Conservation (phyloP, 2,888 invertebrate species). For the Quadroppia sp. region DNA sequence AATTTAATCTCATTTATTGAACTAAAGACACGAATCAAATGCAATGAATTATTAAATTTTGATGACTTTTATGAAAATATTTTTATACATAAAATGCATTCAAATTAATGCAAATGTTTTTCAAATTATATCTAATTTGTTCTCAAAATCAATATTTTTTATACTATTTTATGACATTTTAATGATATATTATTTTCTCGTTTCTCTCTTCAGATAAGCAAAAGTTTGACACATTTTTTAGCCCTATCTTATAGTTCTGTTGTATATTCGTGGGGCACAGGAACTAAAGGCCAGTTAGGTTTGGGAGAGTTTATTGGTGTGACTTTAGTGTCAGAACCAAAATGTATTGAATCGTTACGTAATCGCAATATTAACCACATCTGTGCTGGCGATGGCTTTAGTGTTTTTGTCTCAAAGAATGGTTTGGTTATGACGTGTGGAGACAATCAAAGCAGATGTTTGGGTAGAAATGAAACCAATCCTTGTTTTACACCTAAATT, state of each 20-base stretch:
- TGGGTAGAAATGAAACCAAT: slow-evolving; percentile 64
- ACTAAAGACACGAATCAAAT: too few species aligned
- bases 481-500: slow-evolving; percentile 60
- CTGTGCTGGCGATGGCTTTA: slow-evolving; percentile 64
- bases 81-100: too few species aligned
- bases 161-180: too few species aligned
- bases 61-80: too few species aligned
- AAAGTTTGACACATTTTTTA: slow-evolving; percentile 53
- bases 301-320: slow-evolving; percentile 51
- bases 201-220: slow-evolving; percentile 53
- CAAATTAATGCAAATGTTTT: too few species aligned
- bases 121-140: too few species aligned
- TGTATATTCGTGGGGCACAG: slow-evolving; percentile 68
- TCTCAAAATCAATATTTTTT: too few species aligned
- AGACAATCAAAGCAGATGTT: slow-evolving; percentile 60
- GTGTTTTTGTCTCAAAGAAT: slow-evolving; percentile 64
- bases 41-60: too few species aligned
- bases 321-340: slow-evolving; percentile 56
- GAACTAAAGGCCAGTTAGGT: slow-evolving; percentile 64
- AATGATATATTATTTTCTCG: background rate
- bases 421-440: slow-evolving; percentile 68
- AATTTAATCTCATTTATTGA: too few species aligned
- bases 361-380: slow-evolving; percentile 62
- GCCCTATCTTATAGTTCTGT: slow-evolving; percentile 54
- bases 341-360: slow-evolving; percentile 60